phyloP scores from a whole-genome alignment of 2,888 invertebrate species.

The Machimus rusticus region DNA sequence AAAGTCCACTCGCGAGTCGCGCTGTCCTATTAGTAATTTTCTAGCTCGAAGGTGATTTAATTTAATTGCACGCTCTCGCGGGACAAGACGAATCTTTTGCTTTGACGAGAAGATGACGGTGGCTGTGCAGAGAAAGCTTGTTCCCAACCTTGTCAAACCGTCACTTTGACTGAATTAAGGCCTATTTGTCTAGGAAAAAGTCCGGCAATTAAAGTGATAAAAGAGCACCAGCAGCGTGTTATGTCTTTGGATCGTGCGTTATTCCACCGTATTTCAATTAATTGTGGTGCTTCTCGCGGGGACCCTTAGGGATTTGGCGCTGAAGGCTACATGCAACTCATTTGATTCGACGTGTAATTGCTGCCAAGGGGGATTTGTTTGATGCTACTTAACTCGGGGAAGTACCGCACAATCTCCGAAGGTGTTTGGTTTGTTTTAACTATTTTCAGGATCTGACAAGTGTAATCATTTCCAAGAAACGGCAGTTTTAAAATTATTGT shows the following conservation, averaged over 20 bases:
- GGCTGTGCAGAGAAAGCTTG: conserved; percentile 21
- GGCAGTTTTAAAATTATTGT: background rate
- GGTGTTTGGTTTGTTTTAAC: background rate
- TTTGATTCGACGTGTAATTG: background rate
- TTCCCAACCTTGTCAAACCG: conserved; percentile 29
- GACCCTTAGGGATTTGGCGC: background rate
- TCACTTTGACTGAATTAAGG: conserved; percentile 26
- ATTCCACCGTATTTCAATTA: conserved; percentile 5
- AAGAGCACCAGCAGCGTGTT: conserved; percentile 1
- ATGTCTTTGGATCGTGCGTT: conserved; percentile 16
- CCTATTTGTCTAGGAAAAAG: conserved; percentile 18
- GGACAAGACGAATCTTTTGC: conserved; percentile 8
- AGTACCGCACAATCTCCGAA: background rate
- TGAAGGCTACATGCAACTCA: background rate
- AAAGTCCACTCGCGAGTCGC: background rate
- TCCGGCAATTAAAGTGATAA: conserved; percentile 16
- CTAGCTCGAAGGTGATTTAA: conserved; percentile 9
- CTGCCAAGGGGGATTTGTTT: background rate
- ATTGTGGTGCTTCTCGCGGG: background rate
- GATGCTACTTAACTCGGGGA: background rate
- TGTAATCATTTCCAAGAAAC: background rate
- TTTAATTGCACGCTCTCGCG: conserved; percentile 4
- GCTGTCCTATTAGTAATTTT: background rate
- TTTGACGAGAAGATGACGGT: conserved; percentile 12
- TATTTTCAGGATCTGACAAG: background rate